Conservation (phyloP, 2,888 invertebrate species). For the Netelia inedita region DNA sequence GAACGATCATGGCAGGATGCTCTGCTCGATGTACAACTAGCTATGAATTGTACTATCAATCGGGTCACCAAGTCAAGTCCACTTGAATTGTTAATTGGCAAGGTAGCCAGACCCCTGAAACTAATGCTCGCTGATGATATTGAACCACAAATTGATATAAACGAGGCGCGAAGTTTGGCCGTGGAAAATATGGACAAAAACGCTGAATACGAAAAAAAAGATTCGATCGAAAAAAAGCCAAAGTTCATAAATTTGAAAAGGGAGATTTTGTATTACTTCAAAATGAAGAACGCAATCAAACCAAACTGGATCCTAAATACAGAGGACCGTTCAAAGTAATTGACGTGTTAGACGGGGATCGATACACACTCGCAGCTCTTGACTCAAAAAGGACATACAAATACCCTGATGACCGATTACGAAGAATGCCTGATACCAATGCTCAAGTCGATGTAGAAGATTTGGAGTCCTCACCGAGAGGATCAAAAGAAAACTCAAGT, state of each 20-base stretch:
- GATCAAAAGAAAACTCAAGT: no score
- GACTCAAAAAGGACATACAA: no score
- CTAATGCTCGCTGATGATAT: slow-evolving; percentile 45
- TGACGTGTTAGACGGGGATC: slow-evolving; percentile 23
- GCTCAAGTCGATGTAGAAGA: no score
- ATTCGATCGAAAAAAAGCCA: neutral
- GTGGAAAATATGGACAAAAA: no score
- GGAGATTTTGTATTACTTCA: neutral
- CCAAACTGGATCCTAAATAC: slow-evolving; percentile 4
- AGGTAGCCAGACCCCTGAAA: slow-evolving; percentile 66
- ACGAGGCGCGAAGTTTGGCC: no score
- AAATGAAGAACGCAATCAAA: slow-evolving; percentile 25
- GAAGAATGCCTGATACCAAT: no score
- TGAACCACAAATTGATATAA: slow-evolving; percentile 48
- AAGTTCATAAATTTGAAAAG: no score
- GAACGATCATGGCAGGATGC: slow-evolving; percentile 74
- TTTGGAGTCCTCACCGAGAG: no score
- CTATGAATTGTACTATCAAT: slow-evolving; percentile 73
- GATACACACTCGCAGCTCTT: slow-evolving; percentile 1
- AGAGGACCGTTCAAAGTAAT: slow-evolving; percentile 35
- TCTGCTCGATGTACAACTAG: slow-evolving; percentile 74
- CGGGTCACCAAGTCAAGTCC: slow-evolving; percentile 74
- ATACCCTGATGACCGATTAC: no score
- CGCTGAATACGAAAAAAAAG: neutral
- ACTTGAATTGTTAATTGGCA: slow-evolving; percentile 76